A percentile compares a stretch with the other conserved stretches of the same genome.
Evolutionary conservation across 1,140 invertebrate genomes (phyloP).

Genomic region (Drosophila elegans): DNA sequence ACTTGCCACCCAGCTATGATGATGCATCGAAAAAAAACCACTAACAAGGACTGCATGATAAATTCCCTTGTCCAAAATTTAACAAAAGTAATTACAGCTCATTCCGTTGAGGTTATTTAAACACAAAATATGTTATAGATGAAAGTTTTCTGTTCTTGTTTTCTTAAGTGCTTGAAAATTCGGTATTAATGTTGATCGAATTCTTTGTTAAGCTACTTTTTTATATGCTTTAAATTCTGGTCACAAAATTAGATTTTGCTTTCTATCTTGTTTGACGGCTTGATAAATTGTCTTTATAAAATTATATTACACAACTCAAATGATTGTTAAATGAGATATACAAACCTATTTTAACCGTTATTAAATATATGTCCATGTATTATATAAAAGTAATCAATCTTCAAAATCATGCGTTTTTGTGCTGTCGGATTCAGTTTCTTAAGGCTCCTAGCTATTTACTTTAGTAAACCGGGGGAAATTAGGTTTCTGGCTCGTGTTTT

Average conservation of each 20-base stretch:
- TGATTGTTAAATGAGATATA: constrained; percentile 10
- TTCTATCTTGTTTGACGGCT: background rate
- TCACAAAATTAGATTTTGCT: constrained; percentile 23
- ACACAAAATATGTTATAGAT: background rate
- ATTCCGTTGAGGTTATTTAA: constrained; percentile 25
- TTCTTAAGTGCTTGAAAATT: background rate
- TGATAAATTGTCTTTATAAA: constrained; percentile 5
- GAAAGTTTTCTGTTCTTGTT: constrained; percentile 1
- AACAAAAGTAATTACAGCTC: constrained; percentile 23
- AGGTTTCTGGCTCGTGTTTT: background rate
- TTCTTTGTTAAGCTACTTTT: background rate
- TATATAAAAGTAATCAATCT: background rate
- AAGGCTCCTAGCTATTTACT: no score
- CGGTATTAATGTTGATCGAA: background rate
- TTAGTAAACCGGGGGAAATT: background rate
- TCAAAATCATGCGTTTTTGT: background rate
- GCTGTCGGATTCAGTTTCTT: background rate
- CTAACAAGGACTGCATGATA: constrained; percentile 61
- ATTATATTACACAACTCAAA: background rate
- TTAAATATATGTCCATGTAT: constrained; percentile 7
- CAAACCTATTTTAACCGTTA: constrained; percentile 6
- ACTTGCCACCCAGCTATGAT: constrained; percentile 91
- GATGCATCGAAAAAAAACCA: constrained; percentile 87
- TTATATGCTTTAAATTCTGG: constrained; percentile 16
- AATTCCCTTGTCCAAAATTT: constrained; percentile 11